A percentile compares a stretch with the other conserved stretches of the same genome.
Evolutionary conservation across 2,113 vertebrate species (phyloP).

Genomic region (Aphelocoma coerulescens): DNA sequence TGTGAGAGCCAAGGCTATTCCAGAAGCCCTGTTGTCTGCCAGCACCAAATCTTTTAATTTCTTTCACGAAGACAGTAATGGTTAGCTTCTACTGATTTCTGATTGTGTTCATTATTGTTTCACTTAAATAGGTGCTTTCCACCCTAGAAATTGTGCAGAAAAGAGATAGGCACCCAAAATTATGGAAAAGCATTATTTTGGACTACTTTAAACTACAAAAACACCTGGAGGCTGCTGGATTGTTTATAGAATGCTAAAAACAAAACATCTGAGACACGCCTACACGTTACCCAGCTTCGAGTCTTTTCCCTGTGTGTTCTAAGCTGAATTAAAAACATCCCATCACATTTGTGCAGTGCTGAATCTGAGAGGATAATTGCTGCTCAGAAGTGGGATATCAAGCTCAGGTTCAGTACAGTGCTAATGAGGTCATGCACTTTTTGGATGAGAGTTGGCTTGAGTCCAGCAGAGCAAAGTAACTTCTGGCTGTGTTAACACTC

Average conservation of each 20-base stretch:
- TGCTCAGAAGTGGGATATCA: neutral
- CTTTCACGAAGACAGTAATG: neutral
- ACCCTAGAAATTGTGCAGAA: neutral
- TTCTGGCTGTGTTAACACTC: rapidly evolving
- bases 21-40: neutral
- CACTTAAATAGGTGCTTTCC: neutral
- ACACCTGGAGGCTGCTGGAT: neutral
- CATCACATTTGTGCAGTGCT: neutral
- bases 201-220: neutral
- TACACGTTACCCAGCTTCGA: neutral
- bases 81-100: neutral
- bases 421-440: neutral
- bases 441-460: neutral
- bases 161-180: neutral
- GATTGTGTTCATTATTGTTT: neutral
- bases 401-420: neutral
- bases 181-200: neutral
- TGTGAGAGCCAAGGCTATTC: neutral
- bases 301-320: neutral
- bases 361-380: neutral
- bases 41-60: neutral
- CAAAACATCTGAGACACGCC: neutral
- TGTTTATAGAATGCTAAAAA: neutral
- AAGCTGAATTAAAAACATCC: neutral
- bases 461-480: neutral